phyloP scores from a whole-genome alignment of 2,797 vertebrate genomes.

The Streptopelia turtur region DNA sequence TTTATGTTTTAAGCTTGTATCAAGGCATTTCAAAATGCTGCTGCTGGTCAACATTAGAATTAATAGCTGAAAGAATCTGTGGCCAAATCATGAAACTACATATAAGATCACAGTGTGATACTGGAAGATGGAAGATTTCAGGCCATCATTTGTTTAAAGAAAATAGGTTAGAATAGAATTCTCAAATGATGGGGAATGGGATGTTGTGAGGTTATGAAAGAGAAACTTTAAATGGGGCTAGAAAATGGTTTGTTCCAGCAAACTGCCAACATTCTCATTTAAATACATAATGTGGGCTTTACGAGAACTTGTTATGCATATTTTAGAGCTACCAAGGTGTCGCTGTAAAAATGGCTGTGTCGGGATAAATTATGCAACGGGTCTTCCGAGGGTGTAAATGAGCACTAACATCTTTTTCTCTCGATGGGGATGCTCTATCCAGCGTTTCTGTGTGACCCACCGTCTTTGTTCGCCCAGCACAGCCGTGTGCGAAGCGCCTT shows the following conservation, averaged over 20 bases:
- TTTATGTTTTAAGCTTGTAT: not conserved
- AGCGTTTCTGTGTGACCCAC: not conserved
- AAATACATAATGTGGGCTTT: not conserved
- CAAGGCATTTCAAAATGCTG: not conserved
- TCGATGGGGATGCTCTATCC: not conserved
- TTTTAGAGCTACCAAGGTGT: conserved; percentile 18
- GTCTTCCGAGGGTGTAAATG: not conserved
- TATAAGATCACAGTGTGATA: no score
- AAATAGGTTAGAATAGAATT: not conserved
- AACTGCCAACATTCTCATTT: not conserved
- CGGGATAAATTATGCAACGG: not conserved
- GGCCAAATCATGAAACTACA: not conserved
- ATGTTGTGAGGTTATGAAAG: not conserved
- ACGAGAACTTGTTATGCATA: not conserved
- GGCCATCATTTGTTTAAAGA: not conserved
- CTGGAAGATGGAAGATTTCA: not conserved
- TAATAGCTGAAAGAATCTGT: not conserved
- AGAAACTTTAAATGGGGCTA: not conserved
- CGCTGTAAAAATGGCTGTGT: conserved; percentile 6
- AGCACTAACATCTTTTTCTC: not conserved
- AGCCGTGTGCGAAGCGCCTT: not conserved
- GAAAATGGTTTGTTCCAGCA: not conserved
- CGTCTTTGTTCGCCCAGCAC: not conserved
- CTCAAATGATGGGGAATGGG: not conserved
- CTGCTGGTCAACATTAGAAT: not conserved